phyloP scores from a whole-genome alignment of 2,113 vertebrate species.

The Tursiops truncatus region DNA sequence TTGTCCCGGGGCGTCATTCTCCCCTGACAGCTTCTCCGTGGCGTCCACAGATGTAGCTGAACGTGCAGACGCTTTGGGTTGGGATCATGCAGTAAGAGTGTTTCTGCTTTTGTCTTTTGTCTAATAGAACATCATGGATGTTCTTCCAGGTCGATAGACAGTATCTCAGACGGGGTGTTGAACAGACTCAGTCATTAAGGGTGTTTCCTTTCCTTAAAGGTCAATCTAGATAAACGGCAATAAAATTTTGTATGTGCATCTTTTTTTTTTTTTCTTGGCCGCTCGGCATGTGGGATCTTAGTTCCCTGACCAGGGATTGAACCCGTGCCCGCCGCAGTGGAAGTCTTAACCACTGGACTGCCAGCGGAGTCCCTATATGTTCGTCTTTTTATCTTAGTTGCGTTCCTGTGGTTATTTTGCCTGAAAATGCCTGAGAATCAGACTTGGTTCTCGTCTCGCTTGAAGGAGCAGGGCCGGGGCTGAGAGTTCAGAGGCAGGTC shows the following conservation, averaged over 20 bases:
- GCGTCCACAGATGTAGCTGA: accelerated
- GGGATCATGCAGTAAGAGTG: accelerated
- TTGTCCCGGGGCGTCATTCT: accelerated
- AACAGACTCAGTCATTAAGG: accelerated
- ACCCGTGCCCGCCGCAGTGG: too few species aligned
- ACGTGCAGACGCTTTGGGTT: accelerated
- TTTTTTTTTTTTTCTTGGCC: neutral
- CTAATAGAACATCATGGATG: accelerated
- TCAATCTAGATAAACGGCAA: neutral
- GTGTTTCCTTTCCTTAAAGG: neutral
- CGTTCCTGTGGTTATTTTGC: neutral
- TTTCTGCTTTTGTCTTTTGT: neutral
- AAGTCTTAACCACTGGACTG: too few species aligned
- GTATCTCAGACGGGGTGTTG: accelerated
- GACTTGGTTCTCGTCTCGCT: neutral
- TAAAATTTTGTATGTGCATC: accelerated
- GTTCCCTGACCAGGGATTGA: too few species aligned
- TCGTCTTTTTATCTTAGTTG: neutral
- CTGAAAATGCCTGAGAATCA: neutral
- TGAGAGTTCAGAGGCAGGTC: neutral
- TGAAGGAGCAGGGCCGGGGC: neutral
- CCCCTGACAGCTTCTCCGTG: accelerated
- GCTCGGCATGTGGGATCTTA: too few species aligned
- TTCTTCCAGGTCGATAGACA: neutral
- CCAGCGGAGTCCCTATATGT: too few species aligned